Evolutionary conservation across 2,113 vertebrate genomes (phyloP), one percentile per base, ranked within the genome.

Genomic region (Entomyzon cyanotis): DNA sequence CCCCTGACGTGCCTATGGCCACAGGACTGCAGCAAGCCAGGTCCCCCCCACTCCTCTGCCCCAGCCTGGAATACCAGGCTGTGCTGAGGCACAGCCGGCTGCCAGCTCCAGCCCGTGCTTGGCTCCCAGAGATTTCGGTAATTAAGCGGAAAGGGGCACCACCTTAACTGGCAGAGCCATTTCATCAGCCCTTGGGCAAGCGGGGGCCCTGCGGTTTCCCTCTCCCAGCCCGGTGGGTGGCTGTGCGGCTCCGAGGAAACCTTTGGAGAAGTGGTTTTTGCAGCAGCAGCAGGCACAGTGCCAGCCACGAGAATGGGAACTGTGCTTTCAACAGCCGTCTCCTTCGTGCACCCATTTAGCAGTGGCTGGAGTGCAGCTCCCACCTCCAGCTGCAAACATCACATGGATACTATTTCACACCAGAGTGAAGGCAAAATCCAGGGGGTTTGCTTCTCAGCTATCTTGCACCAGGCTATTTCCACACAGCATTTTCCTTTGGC

Each of bases 181-280:
- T 96, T 68, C 76, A 73, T 69, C 89, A 80, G 79, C 87, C 58
- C 80, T 91, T 64, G 49, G 80, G 92, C 80, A 83, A 93, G 87
- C 16, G 0, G 39, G 19, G 62, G 80, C 80, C 49, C 49, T 65
- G 91, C 0, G 71, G 91, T 90, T 95, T 84, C 60, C 64, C 83
- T 76, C 74, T 23, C 47, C 1, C 4, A 39, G 65, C 65, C 30
- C 0, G 1, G 65, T 28, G 82, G 60, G 78, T 0, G 4, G 76
- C 76, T 31, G 5, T 13, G 35, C 0, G 24, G 73, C 74, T 47
- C 65, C 1, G 4, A 77, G 47, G 47, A 50, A 70, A 39, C 14
- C 64, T 90, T 65, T 92, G 79, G 94, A 94, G 96, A 95, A 95
- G 93, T 73, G 67, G 28, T 27, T 88, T 65, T 7, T 74, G 53